Evolutionary conservation across 2,113 vertebrate genomes (phyloP), one percentile per base, ranked within the genome.

Genomic region (Anguilla japonica): DNA sequence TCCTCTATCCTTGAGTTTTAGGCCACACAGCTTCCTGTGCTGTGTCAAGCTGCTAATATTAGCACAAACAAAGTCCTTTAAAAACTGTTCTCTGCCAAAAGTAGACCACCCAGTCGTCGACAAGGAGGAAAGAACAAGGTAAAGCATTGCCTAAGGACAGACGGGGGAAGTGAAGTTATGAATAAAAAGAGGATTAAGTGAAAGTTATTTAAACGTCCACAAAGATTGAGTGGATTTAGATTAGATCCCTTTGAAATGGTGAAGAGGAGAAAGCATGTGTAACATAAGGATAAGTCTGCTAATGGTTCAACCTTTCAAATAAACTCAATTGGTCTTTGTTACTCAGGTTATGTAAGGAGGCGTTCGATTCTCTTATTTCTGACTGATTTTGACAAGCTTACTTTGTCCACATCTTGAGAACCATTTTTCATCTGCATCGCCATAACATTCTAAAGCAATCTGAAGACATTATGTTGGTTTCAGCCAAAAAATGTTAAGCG

Each of bases 1-100:
- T 91, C 90, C 92, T 89, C 79, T 41, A 83, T 85, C 87, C 88
- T 90, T 91, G 86, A 84, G 88, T 89, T 92, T 88, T 60, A 39
- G 85, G 75, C 86, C 86, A 41, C 87, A 90, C 63, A 87, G 87
- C 89, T 88, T 90, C 89, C 90, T 91, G 88, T 57, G 85, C 46
- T 82, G 82, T 84, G 84, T 85, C 83, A 71, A 86, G 41, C 60
- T 60, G 67, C 87, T 89, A 91, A 91, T 89, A 89, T 90, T 91
- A 91, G 88, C 84, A 85, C 67, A 79, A 71, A 85, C 75, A 88
- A 84, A 60, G n/a, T 29, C 39, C 50, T 82, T 78, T 67, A 40
- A 41, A 86, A 81, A 57, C 14, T 60, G 43, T 29, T 22, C 13
- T 87, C 63, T 87, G 34, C 84, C 82, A 5, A 57, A 46, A 40